Evolutionary conservation across 2,797 vertebrate species (phyloP).

Genomic region (Gambelia wislizenii): DNA sequence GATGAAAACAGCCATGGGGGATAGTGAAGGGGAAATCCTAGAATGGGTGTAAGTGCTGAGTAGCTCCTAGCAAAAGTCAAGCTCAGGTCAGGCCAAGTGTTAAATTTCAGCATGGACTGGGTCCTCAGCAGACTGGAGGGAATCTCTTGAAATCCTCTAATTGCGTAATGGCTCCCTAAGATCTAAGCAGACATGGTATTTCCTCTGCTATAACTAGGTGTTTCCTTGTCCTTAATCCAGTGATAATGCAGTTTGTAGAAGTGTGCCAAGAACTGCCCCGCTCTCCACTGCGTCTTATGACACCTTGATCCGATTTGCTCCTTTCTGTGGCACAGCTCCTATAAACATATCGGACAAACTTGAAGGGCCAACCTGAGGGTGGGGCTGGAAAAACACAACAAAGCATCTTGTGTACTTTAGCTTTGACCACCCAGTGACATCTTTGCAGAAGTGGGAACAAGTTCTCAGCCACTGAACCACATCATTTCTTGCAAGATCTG

Average conservation of each 20-base stretch:
- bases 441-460: background rate
- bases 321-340: background rate
- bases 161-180: background rate
- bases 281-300: background rate
- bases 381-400: background rate
- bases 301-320: background rate
- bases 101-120: background rate
- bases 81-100: background rate
- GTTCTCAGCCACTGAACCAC: background rate
- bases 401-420: background rate
- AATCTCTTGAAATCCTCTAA: slow-evolving; percentile 21
- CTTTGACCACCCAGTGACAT: background rate
- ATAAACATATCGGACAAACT: background rate
- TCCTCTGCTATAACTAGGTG: slow-evolving; percentile 7
- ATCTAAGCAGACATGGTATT: background rate
- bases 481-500: background rate
- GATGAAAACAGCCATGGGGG: background rate
- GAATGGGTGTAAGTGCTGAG: background rate
- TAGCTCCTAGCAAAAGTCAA: background rate
- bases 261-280: slow-evolving; percentile 6
- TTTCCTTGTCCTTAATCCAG: slow-evolving; percentile 11
- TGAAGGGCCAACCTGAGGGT: background rate
- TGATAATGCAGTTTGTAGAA: background rate
- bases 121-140: background rate
- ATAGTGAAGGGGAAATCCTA: background rate